Conservation (phyloP, 1,140 invertebrate genomes). For the Aphelinus atriplicis region DNA sequence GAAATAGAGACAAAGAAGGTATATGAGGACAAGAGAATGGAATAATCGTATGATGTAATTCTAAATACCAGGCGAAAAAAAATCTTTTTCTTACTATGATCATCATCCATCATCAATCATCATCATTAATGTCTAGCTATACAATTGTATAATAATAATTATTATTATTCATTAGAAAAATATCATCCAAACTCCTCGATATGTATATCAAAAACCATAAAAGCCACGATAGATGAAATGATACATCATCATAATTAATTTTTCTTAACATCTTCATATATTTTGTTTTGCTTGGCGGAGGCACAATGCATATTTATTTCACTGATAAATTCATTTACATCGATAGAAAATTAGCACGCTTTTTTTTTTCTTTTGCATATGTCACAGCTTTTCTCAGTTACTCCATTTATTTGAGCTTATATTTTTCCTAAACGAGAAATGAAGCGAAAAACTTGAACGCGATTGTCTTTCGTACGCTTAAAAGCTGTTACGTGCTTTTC, state of each 20-base stretch:
- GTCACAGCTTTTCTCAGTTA: slow-evolving; percentile 1
- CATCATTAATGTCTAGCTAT: slow-evolving; percentile 13
- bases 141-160: background rate
- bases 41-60: slow-evolving; percentile 19
- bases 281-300: slow-evolving; percentile 15
- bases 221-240: slow-evolving; percentile 24
- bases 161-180: slow-evolving; percentile 20
- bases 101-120: slow-evolving; percentile 10
- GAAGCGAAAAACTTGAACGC: slow-evolving; percentile 23
- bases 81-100: slow-evolving; percentile 13
- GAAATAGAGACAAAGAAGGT: slow-evolving; percentile 1
- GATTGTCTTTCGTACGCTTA: slow-evolving; percentile 54
- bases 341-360: slow-evolving; percentile 27
- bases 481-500: slow-evolving; percentile 48
- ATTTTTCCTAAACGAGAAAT: slow-evolving; percentile 20
- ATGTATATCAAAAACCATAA: slow-evolving; percentile 8
- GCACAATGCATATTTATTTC: slow-evolving; percentile 35
- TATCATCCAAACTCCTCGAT: no score
- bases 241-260: slow-evolving; percentile 18
- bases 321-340: slow-evolving; percentile 21
- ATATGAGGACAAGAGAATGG: slow-evolving; percentile 12
- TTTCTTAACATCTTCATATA: slow-evolving; percentile 15
- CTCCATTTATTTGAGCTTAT: slow-evolving; percentile 14
- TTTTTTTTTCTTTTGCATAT: slow-evolving; percentile 17
- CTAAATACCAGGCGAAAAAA: slow-evolving; percentile 10